Percentiles rank a stretch among this genome's conserved stretches.
These are phyloP conservation scores for Pristiophorus japonicus DNA, from an alignment of 2,113 vertebrate genomes.

Conservation along the genomic window DNA sequence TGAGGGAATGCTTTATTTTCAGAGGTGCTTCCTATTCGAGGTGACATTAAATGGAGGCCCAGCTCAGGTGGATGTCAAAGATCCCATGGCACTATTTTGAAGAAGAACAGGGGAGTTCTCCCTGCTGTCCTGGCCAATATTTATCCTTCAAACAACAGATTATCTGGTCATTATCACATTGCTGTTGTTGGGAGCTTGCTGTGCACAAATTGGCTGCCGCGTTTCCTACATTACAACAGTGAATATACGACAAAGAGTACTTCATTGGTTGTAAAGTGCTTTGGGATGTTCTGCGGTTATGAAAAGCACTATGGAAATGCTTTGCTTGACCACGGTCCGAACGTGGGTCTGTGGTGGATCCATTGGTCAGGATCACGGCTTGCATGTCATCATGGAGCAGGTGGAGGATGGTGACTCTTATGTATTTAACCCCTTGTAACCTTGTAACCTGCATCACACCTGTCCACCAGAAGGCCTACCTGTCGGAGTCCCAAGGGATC, in stretches of 20 bases:
- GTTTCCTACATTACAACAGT: neutral
- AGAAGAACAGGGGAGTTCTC: neutral
- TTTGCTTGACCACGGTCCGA: no score
- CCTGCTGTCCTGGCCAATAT: neutral
- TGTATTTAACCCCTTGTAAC: no score
- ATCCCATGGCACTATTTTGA: neutral
- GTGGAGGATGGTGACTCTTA: no score
- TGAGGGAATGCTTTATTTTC: neutral
- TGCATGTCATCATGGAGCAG: no score
- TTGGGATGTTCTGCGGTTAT: neutral
- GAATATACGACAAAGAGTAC: neutral
- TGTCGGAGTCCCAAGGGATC: no score
- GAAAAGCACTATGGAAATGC: neutral
- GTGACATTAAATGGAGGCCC: neutral
- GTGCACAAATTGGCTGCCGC: neutral
- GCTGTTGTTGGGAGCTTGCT: neutral
- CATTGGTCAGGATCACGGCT: no score
- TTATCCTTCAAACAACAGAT: neutral
- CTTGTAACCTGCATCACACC: no score
- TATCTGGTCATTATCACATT: neutral
- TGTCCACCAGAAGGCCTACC: no score
- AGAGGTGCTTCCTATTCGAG: neutral
- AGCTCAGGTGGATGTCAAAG: neutral
- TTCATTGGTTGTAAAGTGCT: neutral
- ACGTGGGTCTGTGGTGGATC: no score